Evolutionary conservation across 2,888 invertebrate genomes (phyloP), one percentile per base, ranked within the genome.

Genomic region (Pristionchus fissidentatus): DNA sequence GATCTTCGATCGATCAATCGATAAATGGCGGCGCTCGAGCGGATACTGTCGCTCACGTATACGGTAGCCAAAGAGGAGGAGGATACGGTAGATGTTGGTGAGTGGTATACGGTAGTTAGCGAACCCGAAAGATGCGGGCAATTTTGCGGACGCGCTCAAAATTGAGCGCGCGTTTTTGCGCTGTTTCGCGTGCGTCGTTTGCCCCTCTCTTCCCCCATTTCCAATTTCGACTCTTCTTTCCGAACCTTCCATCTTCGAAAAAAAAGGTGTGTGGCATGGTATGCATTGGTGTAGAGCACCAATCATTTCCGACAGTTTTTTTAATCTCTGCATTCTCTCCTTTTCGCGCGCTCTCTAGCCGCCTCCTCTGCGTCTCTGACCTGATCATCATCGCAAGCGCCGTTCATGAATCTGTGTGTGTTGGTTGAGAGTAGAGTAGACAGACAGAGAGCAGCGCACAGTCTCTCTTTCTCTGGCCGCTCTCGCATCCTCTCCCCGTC

Each of bases 381-480:
- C 70, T 43, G 26, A 35, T 62, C 66, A 66, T 66, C 70, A 70
- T 70, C 70, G 26, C 62, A 43, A 73, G 73, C 35, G 8, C 29
- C n/a, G n/a, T n/a, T n/a, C n/a, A n/a, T n/a, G n/a, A n/a, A n/a
- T n/a, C n/a, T n/a, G n/a, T n/a, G n/a, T n/a, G n/a, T n/a, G 73
- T 29, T 49, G 38, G 13, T 41, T n/a, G 49, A 22, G 49, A 32
- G 43, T 26, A 35, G 32, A n/a, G 32, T 32, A 77, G 75, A 49
- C 8, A 73, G 75, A 77, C 75, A 49, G 4, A 77, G 75, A 41
- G 75, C 41, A 77, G 41, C n/a, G n/a, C n/a, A n/a, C n/a, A n/a
- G 49, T 77, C 75, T 77, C 75, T 77, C n/a, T 4, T n/a, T 49
- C 49, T 77, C 75, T 77, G 75, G n/a, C 41, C 75, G 49, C 75